Evolutionary conservation across 2,797 vertebrate genomes (phyloP), one percentile per base, ranked within the genome.

Genomic region (Girardinus metallicus): DNA sequence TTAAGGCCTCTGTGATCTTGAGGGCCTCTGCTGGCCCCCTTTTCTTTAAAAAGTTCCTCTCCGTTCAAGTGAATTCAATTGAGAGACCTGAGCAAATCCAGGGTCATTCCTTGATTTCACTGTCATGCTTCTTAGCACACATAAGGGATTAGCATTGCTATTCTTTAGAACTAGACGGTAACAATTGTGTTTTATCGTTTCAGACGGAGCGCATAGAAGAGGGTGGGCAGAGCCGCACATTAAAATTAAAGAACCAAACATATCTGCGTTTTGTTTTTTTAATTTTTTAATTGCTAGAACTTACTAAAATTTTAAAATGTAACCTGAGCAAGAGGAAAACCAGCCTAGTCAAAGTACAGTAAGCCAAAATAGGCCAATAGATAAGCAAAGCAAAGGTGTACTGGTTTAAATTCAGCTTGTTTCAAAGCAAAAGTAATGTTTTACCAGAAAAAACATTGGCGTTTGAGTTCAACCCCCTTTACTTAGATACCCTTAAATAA

Each of bases 1-100:
- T 95, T 95, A 92, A 94, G 93, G 92, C 93, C 90, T 92, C 93
- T 94, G 92, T 92, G 91, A 94, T 93, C 91, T 87, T 79, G 26
- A 73, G 78, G 90, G 87, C 81, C 83, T 84, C 78, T 34, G 39
- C 43, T 34, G 82, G 26, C 18, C 72, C 46, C 26, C 41, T 83
- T 81, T 76, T 75, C 71, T 84, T 74, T 71, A 77, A 77, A 46
- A 76, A 86, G 89, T 77, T 78, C 84, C 85, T 74, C 88, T 89
- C 91, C 71, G 93, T 80, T 95, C 88, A 93, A 92, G 92, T 90
- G 86, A 88, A 91, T 87, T 91, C 88, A 91, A 88, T 83, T 92
- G 88, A 92, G 91, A 91, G 75, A 83, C 83, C 64, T 80, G 84
- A 87, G 93, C 91, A 95, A 94, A 94, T 89, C 81, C 79, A 91